phyloP scores from a whole-genome alignment of 2,113 vertebrate species.

The Halichoeres trimaculatus region DNA sequence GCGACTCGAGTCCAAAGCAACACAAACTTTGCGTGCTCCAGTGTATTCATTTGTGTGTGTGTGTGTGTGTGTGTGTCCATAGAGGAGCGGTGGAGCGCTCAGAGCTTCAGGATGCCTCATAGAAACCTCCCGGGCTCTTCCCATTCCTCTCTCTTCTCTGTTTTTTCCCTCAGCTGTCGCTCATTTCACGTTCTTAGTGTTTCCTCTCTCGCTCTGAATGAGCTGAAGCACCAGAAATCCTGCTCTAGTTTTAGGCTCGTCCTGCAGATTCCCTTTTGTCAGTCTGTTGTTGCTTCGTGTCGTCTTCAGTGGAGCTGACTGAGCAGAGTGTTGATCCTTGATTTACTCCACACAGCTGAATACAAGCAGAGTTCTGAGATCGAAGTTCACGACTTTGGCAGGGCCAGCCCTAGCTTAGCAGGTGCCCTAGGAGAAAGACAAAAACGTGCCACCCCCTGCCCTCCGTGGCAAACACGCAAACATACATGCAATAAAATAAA shows the following conservation, averaged over 20 bases:
- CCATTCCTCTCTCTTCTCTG: neutral
- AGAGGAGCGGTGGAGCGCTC: slow-evolving; percentile 42
- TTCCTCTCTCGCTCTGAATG: neutral
- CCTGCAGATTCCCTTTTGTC: neutral
- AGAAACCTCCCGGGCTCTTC: slow-evolving; percentile 4
- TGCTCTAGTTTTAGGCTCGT: too few relatives aligned
- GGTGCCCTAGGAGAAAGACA: too few relatives aligned
- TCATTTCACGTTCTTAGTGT: neutral
- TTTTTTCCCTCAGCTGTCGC: neutral
- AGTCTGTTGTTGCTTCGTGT: too few relatives aligned
- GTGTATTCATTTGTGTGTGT: slow-evolving; percentile 5
- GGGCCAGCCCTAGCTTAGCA: too few relatives aligned
- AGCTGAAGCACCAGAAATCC: neutral
- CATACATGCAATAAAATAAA: too few relatives aligned
- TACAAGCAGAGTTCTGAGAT: too few relatives aligned
- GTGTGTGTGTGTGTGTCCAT: slow-evolving; percentile 18
- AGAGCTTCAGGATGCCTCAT: slow-evolving; percentile 14
- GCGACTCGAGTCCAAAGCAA: slow-evolving; percentile 33
- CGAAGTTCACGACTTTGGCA: too few relatives aligned
- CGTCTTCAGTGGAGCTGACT: slow-evolving; percentile 22
- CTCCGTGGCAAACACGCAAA: too few relatives aligned
- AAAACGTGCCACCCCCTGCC: too few relatives aligned
- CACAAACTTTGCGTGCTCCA: slow-evolving; percentile 49
- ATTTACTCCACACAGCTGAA: too few relatives aligned
- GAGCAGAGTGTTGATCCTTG: slow-evolving; percentile 3